phyloP scores from a whole-genome alignment of 2,888 invertebrate genomes.

The Ptilodon capucinus region DNA sequence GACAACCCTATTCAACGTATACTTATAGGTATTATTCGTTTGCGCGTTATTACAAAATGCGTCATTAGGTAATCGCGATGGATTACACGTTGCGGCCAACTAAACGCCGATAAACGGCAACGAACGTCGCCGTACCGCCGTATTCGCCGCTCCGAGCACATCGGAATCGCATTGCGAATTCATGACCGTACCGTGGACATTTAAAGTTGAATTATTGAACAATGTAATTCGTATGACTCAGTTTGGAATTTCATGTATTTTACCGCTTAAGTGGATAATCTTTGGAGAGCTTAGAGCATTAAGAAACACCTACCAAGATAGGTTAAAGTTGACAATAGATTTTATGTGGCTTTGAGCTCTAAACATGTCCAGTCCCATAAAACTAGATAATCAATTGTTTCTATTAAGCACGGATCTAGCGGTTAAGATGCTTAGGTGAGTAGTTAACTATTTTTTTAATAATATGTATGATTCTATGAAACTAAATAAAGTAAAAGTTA shows the following conservation, averaged over 20 bases:
- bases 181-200: constrained; percentile 10
- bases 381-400: too few relatives aligned
- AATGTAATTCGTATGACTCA: not conserved
- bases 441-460: too few relatives aligned
- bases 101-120: constrained; percentile 73
- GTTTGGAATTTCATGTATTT: not conserved
- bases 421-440: too few relatives aligned
- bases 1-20: not conserved
- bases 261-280: not conserved
- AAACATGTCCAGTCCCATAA: too few relatives aligned
- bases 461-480: too few relatives aligned
- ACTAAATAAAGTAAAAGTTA: too few relatives aligned
- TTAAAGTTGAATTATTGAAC: constrained; percentile 1
- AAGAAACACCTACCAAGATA: too few relatives aligned
- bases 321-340: too few relatives aligned
- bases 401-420: too few relatives aligned
- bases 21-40: constrained; percentile 23
- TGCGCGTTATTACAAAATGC: constrained; percentile 52
- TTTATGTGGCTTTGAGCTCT: too few relatives aligned
- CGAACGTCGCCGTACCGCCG: constrained; percentile 10
- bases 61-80: constrained; percentile 66
- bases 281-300: too few relatives aligned
- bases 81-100: constrained; percentile 64
- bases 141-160: not conserved
- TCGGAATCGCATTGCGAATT: constrained; percentile 24